Conservation (phyloP, 1,140 invertebrate genomes). For the Drosophila subobscura region DNA sequence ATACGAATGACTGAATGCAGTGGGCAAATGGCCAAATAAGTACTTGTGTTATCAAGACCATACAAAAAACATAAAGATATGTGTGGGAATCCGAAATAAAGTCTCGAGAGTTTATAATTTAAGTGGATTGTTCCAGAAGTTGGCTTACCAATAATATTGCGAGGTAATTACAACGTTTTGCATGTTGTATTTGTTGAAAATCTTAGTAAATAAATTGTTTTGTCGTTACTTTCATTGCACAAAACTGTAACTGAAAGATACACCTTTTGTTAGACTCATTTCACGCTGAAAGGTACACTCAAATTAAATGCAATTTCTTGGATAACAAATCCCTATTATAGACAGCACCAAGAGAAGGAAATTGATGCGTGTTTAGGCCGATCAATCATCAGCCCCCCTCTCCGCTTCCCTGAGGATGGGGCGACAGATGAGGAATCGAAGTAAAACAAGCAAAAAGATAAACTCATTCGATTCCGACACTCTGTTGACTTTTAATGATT, state of each 20-base stretch:
- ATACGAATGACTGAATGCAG: background rate
- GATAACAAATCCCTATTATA: too few species aligned
- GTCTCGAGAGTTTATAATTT: background rate
- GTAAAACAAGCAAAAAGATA: slow-evolving; percentile 49
- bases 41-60: slow-evolving; percentile 14
- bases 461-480: slow-evolving; percentile 53
- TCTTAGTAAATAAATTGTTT: background rate
- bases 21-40: background rate
- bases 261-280: too few species aligned
- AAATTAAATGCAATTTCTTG: slow-evolving; percentile 39
- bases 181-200: slow-evolving; percentile 30
- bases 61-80: background rate
- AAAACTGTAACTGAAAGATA: background rate
- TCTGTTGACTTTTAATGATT: slow-evolving; percentile 76
- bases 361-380: slow-evolving; percentile 42
- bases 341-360: slow-evolving; percentile 13
- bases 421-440: slow-evolving; percentile 39
- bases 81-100: slow-evolving; percentile 6
- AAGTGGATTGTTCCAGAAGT: background rate
- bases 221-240: slow-evolving; percentile 13
- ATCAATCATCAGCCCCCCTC: slow-evolving; percentile 64
- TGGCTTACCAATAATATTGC: slow-evolving; percentile 67
- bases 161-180: slow-evolving; percentile 65
- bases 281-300: background rate
- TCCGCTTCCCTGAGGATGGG: background rate